Evolutionary conservation across 1,140 invertebrate species (phyloP).

Genomic region (Diplogasteroides magnus): DNA sequence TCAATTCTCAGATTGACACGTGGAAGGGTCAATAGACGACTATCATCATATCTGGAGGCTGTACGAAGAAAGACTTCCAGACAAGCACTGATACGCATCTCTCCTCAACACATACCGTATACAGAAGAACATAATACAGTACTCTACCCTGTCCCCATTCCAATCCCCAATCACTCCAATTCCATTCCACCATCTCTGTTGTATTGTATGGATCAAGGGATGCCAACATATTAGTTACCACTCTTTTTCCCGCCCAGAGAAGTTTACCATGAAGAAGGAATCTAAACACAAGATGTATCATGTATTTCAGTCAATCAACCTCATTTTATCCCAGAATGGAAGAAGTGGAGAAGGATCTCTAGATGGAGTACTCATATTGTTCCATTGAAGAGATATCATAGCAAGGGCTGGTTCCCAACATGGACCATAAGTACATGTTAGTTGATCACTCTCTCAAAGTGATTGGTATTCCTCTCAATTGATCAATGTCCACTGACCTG

Average conservation of each 20-base stretch:
- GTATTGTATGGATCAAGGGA: conserved; percentile 86
- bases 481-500: conserved; percentile 57
- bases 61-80: conserved; percentile 83
- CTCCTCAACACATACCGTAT: conserved; percentile 61
- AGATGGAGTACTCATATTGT: conserved; percentile 76
- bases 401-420: conserved; percentile 97
- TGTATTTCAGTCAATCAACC: no score
- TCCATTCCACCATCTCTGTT: conserved; percentile 95
- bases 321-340: conserved; percentile 95
- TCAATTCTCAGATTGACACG: conserved; percentile 69
- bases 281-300: no score
- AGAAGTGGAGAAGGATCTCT: conserved; percentile 85
- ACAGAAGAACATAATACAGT: background rate
- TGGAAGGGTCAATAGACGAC: conserved; percentile 80
- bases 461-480: background rate
- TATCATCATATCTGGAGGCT: conserved; percentile 96
- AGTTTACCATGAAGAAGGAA: conserved; percentile 60
- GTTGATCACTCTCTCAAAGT: conserved; percentile 69
- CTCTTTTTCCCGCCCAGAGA: conserved; percentile 79
- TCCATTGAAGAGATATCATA: conserved; percentile 78
- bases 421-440: conserved; percentile 86
- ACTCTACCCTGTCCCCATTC: conserved; percentile 85
- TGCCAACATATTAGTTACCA: conserved; percentile 44
- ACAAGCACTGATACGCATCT: conserved; percentile 78
- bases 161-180: conserved; percentile 81